Evolutionary conservation across 37 sponge, comb jelly and placozoan genomes (phyloP), one percentile per base, ranked within the genome.

Genomic region (Halichondria panicea): DNA sequence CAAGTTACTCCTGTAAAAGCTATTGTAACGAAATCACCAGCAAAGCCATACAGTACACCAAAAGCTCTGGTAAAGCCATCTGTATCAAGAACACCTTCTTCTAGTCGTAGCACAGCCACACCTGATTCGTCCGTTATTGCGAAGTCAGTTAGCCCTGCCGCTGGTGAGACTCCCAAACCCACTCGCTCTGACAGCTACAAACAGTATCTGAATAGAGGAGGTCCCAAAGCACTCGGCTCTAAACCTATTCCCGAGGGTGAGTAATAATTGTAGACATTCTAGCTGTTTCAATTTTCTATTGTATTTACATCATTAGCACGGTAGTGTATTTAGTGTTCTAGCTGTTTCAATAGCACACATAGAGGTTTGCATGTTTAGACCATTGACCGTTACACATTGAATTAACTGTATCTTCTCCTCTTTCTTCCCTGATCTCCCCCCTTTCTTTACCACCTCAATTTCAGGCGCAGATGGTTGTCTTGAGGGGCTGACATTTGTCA

Each of bases 221-320:
- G 91, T 6, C 91, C 91, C 0, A 71, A 38, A 36, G 71, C 81
- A 13, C 91, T 83, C n/a, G 91, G 91, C 4, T 91, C 91, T 64
- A 91, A 91, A 66, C 57, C 62, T 19, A 81, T 91, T 57, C 91
- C 91, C 39, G 63, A 78, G 71, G 91, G 78, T 66, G 35, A 48
- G 11, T 48, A 48, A 18, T 48, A 48, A 18, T 48, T 48, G 52
- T 15, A 48, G 52, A 48, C 13, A 15, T 15, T 58, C 8, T 58
- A 58, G 21, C 12, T n/a, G 27, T 58, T 7, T 58, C 12, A 24
- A 58, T 58, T 25, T 21, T 24, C 6, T 7, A 65, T 65, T 27
- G 7, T n/a, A n/a, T n/a, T n/a, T n/a, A n/a, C n/a, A n/a, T n/a
- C n/a, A n/a, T n/a, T n/a, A n/a, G n/a, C n/a, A n/a, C n/a, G n/a